Conservation (phyloP, 2,113 vertebrate species). For the Pygathrix nemaeus region DNA sequence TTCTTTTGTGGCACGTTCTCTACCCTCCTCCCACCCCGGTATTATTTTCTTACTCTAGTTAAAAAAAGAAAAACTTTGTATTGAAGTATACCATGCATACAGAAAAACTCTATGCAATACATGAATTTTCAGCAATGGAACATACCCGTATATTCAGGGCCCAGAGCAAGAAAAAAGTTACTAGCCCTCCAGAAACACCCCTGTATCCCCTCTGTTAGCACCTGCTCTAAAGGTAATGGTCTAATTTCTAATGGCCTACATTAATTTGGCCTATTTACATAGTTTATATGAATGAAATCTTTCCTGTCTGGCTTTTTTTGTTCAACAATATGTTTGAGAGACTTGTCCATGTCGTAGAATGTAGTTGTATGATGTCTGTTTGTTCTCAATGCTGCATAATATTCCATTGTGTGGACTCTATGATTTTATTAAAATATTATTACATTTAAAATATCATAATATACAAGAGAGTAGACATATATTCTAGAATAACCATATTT, state of each 20-base stretch:
- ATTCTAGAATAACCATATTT: neutral
- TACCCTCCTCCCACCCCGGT: too few relatives aligned
- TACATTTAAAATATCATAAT: neutral
- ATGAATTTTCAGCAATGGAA: neutral
- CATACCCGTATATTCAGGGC: fast-evolving
- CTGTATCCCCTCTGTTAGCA: too few relatives aligned
- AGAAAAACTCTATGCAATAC: neutral
- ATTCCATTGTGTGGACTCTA: neutral
- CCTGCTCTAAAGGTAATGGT: neutral
- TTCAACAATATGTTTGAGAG: neutral
- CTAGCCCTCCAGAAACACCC: neutral
- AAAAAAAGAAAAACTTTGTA: neutral
- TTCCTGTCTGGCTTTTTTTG: neutral
- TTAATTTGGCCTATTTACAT: neutral
- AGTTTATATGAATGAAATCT: neutral
- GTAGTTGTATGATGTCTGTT: fast-evolving
- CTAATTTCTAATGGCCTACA: neutral
- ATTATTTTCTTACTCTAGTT: neutral
- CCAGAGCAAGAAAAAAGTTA: neutral
- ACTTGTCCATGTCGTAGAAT: neutral
- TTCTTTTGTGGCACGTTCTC: neutral
- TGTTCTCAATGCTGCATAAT: neutral
- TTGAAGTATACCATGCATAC: neutral
- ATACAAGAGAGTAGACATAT: neutral
- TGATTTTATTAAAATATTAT: neutral